Base-by-base conservation (phyloP, 2,888 invertebrate genomes). In the Eupithecia subfuscata region DNA sequence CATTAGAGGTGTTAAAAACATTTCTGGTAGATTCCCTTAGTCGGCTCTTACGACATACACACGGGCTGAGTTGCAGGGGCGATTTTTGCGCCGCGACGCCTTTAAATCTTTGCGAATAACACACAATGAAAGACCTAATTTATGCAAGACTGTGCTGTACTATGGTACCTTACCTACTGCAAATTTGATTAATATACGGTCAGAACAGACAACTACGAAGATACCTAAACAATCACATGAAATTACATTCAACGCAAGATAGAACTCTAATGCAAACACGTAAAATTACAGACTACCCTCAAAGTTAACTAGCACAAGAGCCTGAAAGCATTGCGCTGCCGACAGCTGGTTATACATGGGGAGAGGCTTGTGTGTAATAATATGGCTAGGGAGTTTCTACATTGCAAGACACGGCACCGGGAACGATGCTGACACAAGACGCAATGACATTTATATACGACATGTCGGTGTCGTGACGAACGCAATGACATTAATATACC, bases 261-360 rank as follows among this genome's bases (percentile, higher is more conserved):
- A 60, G 22, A 25, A 25, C 60, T 25, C 56, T 22, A 25, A 60
- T 25, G 25, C 60, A 60, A 22, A 60, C 60, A 60, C 60, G 60
- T 60, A 60, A 25, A 60, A 60, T 60, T 60, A 60, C 60, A 60
- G 60, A 60, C 60, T 25, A 68, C 69, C 48, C 45, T 69, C 69
- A 69, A 69, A 69, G 48, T n/a, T n/a, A 69, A 69, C 69, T 69
- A 69, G 48, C 69, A 14, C 48, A 30, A 69, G 69, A 30, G 48
- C 34, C 30, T 69, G 69, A 60, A 25, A 60, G 60, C 60, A 60
- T 60, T 65, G 65, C 37, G 65, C 37, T 37, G 14, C 60, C 60
- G 60, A 60, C 60, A 60, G 60, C 25, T 60, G 25, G 60, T 22
- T 56, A 56, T 25, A 60, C 6, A 60, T 25, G 60, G 25, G n/a